Conservation (phyloP, 2,113 vertebrate genomes). For the Daubentonia madagascariensis region DNA sequence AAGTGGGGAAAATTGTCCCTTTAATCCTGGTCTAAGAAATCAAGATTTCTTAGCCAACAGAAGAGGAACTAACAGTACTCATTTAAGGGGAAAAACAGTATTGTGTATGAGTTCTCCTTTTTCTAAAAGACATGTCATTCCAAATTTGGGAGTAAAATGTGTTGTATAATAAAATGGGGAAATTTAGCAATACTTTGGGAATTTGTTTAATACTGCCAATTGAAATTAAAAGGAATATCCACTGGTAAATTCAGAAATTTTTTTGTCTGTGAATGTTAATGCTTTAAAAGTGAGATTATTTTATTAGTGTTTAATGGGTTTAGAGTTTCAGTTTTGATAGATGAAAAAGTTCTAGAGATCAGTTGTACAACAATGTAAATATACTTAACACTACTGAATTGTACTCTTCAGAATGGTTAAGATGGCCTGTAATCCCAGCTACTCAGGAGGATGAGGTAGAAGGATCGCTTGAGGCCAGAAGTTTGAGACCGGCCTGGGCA, state of each 20-base stretch:
- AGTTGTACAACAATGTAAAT: background rate
- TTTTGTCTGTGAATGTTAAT: background rate
- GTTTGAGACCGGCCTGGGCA: no score
- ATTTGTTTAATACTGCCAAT: background rate
- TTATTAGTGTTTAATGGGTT: background rate
- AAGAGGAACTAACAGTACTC: background rate
- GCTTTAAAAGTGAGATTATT: background rate
- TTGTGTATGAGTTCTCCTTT: background rate
- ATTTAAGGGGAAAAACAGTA: background rate
- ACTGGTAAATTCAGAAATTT: no score
- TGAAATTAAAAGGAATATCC: background rate
- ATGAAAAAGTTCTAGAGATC: background rate
- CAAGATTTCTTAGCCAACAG: background rate
- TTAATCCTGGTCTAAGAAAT: background rate
- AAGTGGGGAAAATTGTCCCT: background rate
- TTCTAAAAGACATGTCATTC: background rate
- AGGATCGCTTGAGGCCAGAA: no score
- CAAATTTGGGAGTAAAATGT: background rate
- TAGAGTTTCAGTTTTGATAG: background rate
- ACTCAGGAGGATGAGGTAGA: no score
- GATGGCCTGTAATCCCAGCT: no score
- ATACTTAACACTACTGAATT: background rate
- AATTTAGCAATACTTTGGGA: background rate
- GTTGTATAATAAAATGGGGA: background rate
- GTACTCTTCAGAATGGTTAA: background rate